A percentile compares a stretch with the other conserved stretches of the same genome.
phyloP scores from a whole-genome alignment of 2,113 vertebrate species.

The Bothrops jararaca region DNA sequence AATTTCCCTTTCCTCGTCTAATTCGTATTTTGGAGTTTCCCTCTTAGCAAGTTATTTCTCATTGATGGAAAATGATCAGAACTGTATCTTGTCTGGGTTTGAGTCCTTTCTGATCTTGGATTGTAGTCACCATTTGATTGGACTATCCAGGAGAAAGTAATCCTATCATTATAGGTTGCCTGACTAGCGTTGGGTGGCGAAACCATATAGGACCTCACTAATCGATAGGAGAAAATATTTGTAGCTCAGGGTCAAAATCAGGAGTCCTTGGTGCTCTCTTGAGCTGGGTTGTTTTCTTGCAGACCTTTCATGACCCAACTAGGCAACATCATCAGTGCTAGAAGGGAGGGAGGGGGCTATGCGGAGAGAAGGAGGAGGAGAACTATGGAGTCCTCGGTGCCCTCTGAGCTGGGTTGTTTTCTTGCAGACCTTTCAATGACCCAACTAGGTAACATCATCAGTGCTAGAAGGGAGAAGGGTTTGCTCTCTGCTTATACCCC shows the following conservation, averaged over 20 bases:
- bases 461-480: not conserved
- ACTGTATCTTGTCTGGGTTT: not conserved
- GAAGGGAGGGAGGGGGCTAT: constrained; percentile 41
- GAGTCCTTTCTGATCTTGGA: not conserved
- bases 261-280: not conserved
- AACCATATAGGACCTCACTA: fast-evolving
- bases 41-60: not conserved
- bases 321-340: not conserved
- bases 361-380: constrained; percentile 50
- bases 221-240: not conserved
- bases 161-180: too few species aligned
- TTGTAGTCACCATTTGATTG: not conserved
- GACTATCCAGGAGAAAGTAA: not conserved
- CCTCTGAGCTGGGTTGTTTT: too few species aligned
- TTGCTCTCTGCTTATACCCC: not conserved
- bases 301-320: not conserved
- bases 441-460: too few species aligned
- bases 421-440: too few species aligned
- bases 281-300: not conserved
- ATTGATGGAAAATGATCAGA: not conserved
- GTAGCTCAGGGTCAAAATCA: not conserved
- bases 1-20: not conserved
- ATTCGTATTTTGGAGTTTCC: not conserved
- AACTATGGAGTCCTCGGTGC: not conserved
- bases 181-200: constrained; percentile 29